Conservation (phyloP, 2,113 vertebrate genomes). For the Madoqua kirkii region DNA sequence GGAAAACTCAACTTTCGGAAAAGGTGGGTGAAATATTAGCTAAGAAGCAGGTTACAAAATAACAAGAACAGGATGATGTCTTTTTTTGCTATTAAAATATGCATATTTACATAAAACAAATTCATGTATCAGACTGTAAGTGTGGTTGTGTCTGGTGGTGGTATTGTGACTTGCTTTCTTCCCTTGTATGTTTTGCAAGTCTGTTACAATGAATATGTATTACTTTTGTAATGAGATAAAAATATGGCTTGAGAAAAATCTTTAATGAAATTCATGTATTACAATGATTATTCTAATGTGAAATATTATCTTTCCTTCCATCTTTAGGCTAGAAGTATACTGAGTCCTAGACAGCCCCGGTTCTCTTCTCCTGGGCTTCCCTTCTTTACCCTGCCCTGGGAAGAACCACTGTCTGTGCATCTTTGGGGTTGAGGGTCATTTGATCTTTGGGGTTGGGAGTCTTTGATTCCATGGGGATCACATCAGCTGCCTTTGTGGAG, state of each 20-base stretch:
- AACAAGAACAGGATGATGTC: neutral
- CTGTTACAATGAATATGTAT: conserved; percentile 47
- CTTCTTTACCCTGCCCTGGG: neutral
- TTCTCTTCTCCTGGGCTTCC: neutral
- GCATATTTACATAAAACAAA: conserved; percentile 25
- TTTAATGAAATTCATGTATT: conserved; percentile 28
- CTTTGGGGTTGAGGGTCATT: neutral
- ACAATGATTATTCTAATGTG: neutral
- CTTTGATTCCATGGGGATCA: neutral
- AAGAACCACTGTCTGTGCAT: neutral
- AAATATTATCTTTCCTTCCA: neutral
- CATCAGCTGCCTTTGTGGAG: neutral
- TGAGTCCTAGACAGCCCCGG: neutral
- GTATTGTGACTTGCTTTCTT: conserved; percentile 38
- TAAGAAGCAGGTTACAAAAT: neutral
- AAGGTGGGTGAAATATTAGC: neutral
- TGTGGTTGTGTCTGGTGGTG: neutral
- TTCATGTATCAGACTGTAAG: neutral
- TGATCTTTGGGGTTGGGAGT: neutral
- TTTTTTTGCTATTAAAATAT: conserved; percentile 6
- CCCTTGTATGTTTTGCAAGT: conserved; percentile 23
- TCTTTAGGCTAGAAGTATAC: neutral
- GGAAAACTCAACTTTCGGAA: neutral
- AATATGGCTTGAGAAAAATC: conserved; percentile 25
- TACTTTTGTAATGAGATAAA: conserved; percentile 38